Conservation (phyloP, 2,797 vertebrate genomes). For the Luscinia luscinia region DNA sequence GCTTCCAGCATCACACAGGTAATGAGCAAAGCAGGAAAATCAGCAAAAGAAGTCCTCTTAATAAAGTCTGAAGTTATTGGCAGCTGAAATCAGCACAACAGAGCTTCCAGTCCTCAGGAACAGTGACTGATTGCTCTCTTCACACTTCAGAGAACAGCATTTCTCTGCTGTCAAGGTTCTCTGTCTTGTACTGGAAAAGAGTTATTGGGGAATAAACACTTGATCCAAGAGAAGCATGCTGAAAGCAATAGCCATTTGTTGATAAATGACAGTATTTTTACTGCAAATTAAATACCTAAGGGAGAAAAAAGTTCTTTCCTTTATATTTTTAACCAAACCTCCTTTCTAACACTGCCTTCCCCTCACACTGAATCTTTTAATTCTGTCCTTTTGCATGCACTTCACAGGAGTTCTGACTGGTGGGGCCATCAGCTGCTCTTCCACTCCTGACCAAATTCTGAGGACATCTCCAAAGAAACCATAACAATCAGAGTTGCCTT, state of each 20-base stretch:
- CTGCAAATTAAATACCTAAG: not conserved
- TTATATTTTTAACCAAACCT: not conserved
- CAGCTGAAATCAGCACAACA: not conserved
- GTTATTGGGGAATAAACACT: not conserved
- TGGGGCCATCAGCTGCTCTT: not conserved
- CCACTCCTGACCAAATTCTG: not conserved
- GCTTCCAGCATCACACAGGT: not conserved
- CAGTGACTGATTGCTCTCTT: not conserved
- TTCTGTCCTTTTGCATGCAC: not conserved
- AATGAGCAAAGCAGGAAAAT: not conserved
- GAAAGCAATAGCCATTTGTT: not conserved
- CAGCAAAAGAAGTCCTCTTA: not conserved
- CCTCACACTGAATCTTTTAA: not conserved
- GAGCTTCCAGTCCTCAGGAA: not conserved
- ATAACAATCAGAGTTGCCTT: not conserved
- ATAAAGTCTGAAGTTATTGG: not conserved
- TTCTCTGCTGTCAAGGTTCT: not conserved
- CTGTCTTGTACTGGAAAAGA: not conserved
- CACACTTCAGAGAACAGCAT: not conserved
- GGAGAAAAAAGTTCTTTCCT: rapidly evolving
- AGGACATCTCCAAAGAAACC: not conserved
- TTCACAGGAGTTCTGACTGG: not conserved
- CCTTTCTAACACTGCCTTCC: not conserved
- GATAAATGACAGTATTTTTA: not conserved
- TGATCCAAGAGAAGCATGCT: not conserved